Percentiles rank a stretch among this genome's conserved stretches.
These are phyloP conservation scores for Orchestia grillus DNA, from an alignment of 1,140 invertebrate genomes.

Conservation along the genomic window DNA sequence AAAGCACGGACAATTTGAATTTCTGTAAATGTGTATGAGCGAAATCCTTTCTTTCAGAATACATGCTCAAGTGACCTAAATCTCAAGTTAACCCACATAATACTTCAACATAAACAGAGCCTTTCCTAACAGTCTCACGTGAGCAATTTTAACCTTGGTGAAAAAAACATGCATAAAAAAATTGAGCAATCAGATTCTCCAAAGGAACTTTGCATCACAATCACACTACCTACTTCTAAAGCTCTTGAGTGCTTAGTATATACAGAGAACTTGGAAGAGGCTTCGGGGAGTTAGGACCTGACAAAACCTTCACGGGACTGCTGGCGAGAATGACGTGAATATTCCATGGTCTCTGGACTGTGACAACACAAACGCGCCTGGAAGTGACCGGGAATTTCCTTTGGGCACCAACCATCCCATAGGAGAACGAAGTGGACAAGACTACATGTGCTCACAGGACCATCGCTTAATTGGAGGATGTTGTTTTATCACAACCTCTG, in stretches of 20 bases:
- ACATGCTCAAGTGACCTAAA: neutral
- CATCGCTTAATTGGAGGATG: neutral
- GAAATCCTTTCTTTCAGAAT: neutral
- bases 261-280: neutral
- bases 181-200: neutral
- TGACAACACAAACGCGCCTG: constrained; percentile 8
- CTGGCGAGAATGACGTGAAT: neutral
- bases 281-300: neutral
- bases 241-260: neutral
- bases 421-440: neutral
- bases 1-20: neutral
- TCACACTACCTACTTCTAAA: neutral
- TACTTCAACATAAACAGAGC: neutral
- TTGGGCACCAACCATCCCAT: neutral
- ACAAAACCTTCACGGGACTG: neutral
- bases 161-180: neutral
- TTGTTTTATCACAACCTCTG: neutral
- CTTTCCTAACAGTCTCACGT: neutral
- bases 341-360: neutral
- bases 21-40: neutral
- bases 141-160: neutral
- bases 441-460: neutral
- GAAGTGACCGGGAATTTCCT: constrained; percentile 34
- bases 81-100: neutral
- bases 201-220: neutral